Percentiles rank a stretch among this genome's conserved stretches.
Conservation (phyloP, 2,888 invertebrate genomes). For the Aquatica leii region DNA sequence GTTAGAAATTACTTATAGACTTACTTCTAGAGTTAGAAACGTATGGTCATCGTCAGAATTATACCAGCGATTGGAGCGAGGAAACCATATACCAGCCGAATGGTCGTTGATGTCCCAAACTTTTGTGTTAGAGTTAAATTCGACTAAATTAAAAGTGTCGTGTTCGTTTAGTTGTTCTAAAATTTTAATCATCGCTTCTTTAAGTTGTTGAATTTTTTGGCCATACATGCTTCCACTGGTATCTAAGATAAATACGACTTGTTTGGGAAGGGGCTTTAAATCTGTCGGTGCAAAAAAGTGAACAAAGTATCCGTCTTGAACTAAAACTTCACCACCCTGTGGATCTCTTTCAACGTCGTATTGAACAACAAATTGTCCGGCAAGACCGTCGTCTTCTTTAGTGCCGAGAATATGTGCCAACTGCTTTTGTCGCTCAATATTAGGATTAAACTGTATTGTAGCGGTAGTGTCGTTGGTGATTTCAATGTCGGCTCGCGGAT, state of each 20-base stretch:
- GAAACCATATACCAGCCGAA: constrained; percentile 54
- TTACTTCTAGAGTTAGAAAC: constrained; percentile 29
- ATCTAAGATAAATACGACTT: constrained; percentile 77
- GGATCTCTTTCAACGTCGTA: constrained; percentile 72
- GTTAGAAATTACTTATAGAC: no score
- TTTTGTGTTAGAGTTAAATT: constrained; percentile 65
- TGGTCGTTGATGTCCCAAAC: constrained; percentile 66
- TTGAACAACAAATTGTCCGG: constrained; percentile 74
- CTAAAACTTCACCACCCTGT: constrained; percentile 67
- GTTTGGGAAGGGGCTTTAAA: constrained; percentile 68
- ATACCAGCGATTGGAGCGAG: constrained; percentile 4
- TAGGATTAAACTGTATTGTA: constrained; percentile 66
- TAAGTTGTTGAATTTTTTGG: constrained; percentile 70
- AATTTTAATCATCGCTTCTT: constrained; percentile 73
- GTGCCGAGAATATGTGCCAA: constrained; percentile 59
- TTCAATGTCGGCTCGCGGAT: constrained; percentile 52
- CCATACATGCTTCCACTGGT: constrained; percentile 79
- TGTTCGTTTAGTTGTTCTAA: constrained; percentile 68
- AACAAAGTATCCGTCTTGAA: constrained; percentile 77
- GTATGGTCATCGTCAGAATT: constrained; percentile 39
- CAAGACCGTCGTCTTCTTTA: constrained; percentile 61
- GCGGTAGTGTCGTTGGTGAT: constrained; percentile 47
- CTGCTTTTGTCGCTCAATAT: constrained; percentile 66
- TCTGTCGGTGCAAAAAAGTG: constrained; percentile 76
- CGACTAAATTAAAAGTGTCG: constrained; percentile 74